Conservation (phyloP, 2,797 vertebrate genomes). For the Eulemur albifrons region DNA sequence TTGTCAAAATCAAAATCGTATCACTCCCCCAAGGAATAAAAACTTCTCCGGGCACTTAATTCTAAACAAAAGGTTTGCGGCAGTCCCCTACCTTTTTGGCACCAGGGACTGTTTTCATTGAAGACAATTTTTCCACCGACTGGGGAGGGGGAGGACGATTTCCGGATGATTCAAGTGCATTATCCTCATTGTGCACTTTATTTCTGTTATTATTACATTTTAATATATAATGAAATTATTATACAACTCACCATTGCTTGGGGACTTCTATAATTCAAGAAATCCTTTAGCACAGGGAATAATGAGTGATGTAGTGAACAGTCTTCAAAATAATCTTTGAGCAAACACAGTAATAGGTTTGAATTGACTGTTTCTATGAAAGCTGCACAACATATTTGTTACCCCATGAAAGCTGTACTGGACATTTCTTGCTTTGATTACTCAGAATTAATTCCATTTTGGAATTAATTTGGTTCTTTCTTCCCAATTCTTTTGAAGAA, state of each 20-base stretch:
- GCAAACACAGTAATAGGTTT: not conserved
- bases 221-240: no score
- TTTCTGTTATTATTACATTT: no score
- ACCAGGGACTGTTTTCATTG: no score
- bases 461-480: not conserved
- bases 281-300: not conserved
- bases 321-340: not conserved
- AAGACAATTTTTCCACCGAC: no score
- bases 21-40: not conserved
- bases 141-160: no score
- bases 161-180: no score
- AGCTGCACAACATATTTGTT: not conserved
- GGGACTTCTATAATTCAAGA: not conserved
- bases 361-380: not conserved
- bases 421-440: not conserved
- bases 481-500: not conserved
- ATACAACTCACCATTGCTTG: no score
- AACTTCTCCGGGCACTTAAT: not conserved
- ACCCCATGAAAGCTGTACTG: not conserved
- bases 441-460: not conserved
- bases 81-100: no score
- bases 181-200: no score
- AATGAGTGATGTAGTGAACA: not conserved
- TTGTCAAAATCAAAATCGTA: constrained; percentile 34
- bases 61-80: not conserved